Evolutionary conservation across 2,888 invertebrate genomes (phyloP).

Genomic region (Xestia c-nigrum): DNA sequence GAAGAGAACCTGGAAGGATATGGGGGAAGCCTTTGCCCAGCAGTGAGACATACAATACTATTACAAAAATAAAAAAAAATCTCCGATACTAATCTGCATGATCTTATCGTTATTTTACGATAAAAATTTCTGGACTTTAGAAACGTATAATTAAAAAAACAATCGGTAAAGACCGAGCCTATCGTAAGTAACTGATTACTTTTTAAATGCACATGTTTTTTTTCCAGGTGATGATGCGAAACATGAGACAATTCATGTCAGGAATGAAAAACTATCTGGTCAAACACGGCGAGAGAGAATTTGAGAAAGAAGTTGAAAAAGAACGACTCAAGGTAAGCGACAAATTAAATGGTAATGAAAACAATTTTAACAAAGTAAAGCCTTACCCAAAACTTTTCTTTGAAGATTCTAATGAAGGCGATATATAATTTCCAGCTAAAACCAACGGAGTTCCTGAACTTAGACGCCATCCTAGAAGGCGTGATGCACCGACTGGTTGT

Average conservation of each 20-base stretch:
- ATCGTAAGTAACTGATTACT: background rate
- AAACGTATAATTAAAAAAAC: background rate
- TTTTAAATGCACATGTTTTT: constrained; percentile 2
- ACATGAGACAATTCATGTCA: constrained; percentile 99
- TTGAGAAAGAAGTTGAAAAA: constrained; percentile 97
- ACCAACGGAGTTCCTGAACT: constrained; percentile 97
- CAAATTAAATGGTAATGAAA: background rate
- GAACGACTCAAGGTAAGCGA: constrained; percentile 93
- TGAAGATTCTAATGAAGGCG: background rate
- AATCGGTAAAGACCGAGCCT: background rate
- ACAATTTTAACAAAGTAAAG: background rate
- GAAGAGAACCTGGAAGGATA: too few relatives aligned
- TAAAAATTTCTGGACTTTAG: background rate
- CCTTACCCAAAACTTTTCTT: background rate
- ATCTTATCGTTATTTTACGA: background rate
- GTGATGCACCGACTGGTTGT: constrained; percentile 98
- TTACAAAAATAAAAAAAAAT: too few relatives aligned
- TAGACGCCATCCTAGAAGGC: constrained; percentile 98
- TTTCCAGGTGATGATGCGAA: constrained; percentile 94
- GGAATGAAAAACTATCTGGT: constrained; percentile 99
- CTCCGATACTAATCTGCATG: background rate
- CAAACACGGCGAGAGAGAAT: constrained; percentile 98
- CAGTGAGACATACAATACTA: too few relatives aligned
- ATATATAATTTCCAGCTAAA: constrained; percentile 90
- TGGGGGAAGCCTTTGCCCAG: too few relatives aligned